Evolutionary conservation across 2,888 invertebrate species (phyloP), one percentile per base, ranked within the genome.

Genomic region (Chymomyza amoena): DNA sequence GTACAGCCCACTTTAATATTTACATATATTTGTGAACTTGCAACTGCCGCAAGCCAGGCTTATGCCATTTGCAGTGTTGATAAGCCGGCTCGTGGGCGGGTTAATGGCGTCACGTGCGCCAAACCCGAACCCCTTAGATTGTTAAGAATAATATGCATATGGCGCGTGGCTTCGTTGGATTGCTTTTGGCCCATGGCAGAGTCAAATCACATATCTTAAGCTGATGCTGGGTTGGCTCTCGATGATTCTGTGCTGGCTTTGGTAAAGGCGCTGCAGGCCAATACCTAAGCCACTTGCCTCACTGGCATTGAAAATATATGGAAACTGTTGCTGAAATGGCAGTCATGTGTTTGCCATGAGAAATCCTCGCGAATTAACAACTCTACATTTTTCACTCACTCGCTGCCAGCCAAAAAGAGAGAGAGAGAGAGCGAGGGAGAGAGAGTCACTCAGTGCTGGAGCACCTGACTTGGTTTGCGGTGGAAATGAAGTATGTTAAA

Each of bases 81-180:
- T 71, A 81, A 80, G 73, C 76, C 71, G 65, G 61, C 66, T 70
- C 68, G 70, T 59, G 72, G 62, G 69, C 60, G 54, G 51, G 65
- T 73, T 78, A 73, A 76, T 78, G 75, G 73, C 68, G 57, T 81
- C 80, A 84, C 83, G 87, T 84, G 66, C 75, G 56, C 4, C 45
- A 61, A 66, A 39, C 54, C 67, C n/a, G n/a, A 66, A 52, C 52
- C 64, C 66, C n/a, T 25, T 61, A 68, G 75, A 81, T 81, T 84
- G 79, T 81, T 64, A 73, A 78, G 64, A 66, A 62, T 66, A 61
- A 54, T 60, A 75, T 69, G 59, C 66, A 70, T 69, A 54, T 66
- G 51, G 57, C 32, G 32, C 1, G 25, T n/a, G 25, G 32, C 36
- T n/a, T n/a, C n/a, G n/a, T n/a, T n/a, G n/a, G n/a, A n/a, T n/a